A percentile compares a stretch with the other conserved stretches of the same genome.
Evolutionary conservation across 2,888 invertebrate species (phyloP).

Genomic region (Apoda limacodes): DNA sequence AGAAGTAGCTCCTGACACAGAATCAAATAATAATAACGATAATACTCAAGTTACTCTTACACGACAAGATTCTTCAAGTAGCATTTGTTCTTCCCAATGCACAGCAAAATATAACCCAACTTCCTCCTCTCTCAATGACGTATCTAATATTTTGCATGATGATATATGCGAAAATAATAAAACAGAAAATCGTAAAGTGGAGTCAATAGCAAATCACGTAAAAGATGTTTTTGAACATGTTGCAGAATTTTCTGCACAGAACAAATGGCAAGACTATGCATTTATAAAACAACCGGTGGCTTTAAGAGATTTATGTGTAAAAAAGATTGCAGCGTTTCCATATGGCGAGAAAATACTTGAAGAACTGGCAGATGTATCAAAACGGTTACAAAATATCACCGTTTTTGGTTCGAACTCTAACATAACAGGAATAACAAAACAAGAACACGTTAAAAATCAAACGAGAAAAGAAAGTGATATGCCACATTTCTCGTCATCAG

Average conservation of each 20-base stretch:
- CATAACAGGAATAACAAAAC: slow-evolving; percentile 14
- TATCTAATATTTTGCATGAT: slow-evolving; percentile 66
- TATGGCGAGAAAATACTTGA: slow-evolving; percentile 77
- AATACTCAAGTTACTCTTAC: slow-evolving; percentile 35
- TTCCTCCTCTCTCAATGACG: slow-evolving; percentile 71
- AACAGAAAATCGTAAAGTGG: slow-evolving; percentile 23
- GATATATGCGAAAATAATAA: slow-evolving; percentile 32
- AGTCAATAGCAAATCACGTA: slow-evolving; percentile 34
- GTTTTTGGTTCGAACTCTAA: slow-evolving; percentile 22
- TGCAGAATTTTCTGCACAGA: slow-evolving; percentile 33
- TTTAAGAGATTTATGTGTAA: slow-evolving; percentile 75
- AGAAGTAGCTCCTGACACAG: slow-evolving; percentile 50
- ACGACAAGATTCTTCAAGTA: slow-evolving; percentile 72
- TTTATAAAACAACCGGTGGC: slow-evolving; percentile 44
- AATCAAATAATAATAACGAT: slow-evolving; percentile 28
- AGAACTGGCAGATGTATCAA: slow-evolving; percentile 75
- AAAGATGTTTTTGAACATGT: slow-evolving; percentile 58
- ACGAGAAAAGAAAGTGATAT: slow-evolving; percentile 10
- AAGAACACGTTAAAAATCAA: slow-evolving; percentile 8
- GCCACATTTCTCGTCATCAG: slow-evolving; percentile 53
- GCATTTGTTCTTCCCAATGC: slow-evolving; percentile 75
- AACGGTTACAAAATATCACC: slow-evolving; percentile 56
- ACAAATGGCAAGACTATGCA: slow-evolving; percentile 16
- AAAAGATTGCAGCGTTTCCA: slow-evolving; percentile 74
- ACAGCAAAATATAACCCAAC: slow-evolving; percentile 77